These are phyloP conservation scores for Megalonaias nervosa DNA, from an alignment of 1,140 invertebrate genomes.

Conservation along the genomic window DNA sequence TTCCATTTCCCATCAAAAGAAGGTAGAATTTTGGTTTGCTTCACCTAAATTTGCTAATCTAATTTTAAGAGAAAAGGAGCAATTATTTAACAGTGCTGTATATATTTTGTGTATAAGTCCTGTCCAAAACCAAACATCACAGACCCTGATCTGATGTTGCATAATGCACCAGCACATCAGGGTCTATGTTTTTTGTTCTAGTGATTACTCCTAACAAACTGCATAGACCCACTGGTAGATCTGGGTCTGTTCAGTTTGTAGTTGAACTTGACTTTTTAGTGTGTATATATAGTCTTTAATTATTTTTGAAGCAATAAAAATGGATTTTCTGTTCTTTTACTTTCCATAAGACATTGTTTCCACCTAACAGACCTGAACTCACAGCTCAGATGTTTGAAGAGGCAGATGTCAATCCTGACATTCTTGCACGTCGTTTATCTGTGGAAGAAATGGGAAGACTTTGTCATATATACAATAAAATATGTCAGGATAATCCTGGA, in stretches of 20 bases:
- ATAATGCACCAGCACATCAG: neutral
- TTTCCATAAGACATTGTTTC: slow-evolving; percentile 80
- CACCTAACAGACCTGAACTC: slow-evolving; percentile 79
- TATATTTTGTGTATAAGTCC: no score
- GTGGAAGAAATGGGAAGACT: slow-evolving; percentile 86
- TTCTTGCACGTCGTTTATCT: slow-evolving; percentile 74
- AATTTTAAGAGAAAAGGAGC: no score
- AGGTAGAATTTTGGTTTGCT: no score
- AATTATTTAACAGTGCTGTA: no score
- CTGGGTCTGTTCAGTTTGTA: neutral
- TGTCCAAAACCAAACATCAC: no score
- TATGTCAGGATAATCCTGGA: slow-evolving; percentile 73
- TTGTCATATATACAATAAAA: slow-evolving; percentile 81
- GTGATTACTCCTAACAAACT: neutral
- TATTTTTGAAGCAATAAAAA: neutral
- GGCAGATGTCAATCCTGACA: slow-evolving; percentile 81
- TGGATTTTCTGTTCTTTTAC: slow-evolving; percentile 6
- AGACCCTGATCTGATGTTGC: no score
- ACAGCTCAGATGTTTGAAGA: slow-evolving; percentile 80
- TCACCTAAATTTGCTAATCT: no score
- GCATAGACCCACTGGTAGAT: neutral
- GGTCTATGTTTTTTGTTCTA: neutral
- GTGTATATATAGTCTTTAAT: neutral
- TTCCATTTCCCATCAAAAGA: no score
- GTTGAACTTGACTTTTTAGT: neutral